Evolutionary conservation across 2,888 invertebrate genomes (phyloP).

Genomic region (Erynnis tages): DNA sequence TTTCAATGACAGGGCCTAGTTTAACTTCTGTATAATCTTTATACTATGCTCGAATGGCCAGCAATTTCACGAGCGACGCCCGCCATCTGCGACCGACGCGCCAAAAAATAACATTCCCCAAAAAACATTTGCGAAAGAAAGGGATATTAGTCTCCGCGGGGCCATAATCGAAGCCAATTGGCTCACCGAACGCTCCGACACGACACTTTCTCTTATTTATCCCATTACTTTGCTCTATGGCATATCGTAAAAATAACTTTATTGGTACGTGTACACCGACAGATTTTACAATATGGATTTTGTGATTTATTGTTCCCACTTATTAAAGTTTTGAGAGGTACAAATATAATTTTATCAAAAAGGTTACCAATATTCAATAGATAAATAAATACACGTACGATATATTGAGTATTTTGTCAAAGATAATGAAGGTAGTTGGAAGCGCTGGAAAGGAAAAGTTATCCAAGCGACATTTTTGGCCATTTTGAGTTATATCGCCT

Average conservation of each 20-base stretch:
- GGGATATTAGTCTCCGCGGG: slow-evolving; percentile 80
- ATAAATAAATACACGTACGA: no score
- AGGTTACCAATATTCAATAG: no score
- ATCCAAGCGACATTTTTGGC: no score
- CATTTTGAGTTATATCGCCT: no score
- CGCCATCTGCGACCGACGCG: slow-evolving; percentile 77
- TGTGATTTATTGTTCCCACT: slow-evolving; percentile 11
- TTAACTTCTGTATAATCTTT: no score
- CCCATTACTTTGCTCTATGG: slow-evolving; percentile 59
- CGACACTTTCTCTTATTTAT: slow-evolving; percentile 72
- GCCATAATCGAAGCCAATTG: slow-evolving; percentile 80
- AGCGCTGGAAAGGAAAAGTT: no score
- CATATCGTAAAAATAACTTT: slow-evolving; percentile 55
- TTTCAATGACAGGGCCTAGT: no score
- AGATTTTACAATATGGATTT: slow-evolving; percentile 43
- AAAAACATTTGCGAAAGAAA: slow-evolving; percentile 76
- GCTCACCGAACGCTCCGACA: slow-evolving; percentile 64
- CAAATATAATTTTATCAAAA: no score
- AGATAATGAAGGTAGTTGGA: no score
- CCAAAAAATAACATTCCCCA: slow-evolving; percentile 76
- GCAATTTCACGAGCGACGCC: slow-evolving; percentile 65
- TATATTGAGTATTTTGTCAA: no score
- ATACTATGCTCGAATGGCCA: no score
- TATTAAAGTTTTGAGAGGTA: no score
- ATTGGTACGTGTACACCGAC: slow-evolving; percentile 14